Evolutionary conservation across 2,888 invertebrate genomes (phyloP).

Genomic region (Chesias legatella): DNA sequence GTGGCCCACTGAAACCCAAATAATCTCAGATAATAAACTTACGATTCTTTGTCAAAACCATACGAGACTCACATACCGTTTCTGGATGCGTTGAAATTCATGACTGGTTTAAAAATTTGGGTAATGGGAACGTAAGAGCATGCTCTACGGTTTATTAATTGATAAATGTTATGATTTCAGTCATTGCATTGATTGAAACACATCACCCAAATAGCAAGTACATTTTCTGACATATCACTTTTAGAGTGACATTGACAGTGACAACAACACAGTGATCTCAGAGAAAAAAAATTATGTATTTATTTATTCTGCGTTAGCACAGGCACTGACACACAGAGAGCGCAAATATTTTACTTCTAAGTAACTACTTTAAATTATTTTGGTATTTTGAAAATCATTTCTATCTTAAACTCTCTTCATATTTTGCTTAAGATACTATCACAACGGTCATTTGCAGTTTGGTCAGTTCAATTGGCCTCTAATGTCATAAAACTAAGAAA

Average conservation of each 20-base stretch:
- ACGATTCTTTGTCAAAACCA: not conserved
- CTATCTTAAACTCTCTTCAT: no score
- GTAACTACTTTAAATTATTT: no score
- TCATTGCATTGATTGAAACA: slow-evolving; percentile 47
- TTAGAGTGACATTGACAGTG: slow-evolving; percentile 5
- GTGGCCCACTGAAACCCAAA: slow-evolving; percentile 51
- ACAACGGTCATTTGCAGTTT: no score
- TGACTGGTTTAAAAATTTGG: slow-evolving; percentile 33
- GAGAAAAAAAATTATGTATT: no score
- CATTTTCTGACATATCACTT: slow-evolving; percentile 32
- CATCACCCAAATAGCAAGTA: slow-evolving; percentile 54
- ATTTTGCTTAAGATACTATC: no score
- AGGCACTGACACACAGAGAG: no score
- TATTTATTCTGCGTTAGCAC: no score
- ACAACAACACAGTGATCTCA: not conserved
- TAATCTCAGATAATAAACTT: slow-evolving; percentile 5
- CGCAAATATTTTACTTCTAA: no score
- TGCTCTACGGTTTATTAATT: slow-evolving; percentile 48
- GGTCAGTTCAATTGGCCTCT: no score
- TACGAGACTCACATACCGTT: slow-evolving; percentile 52
- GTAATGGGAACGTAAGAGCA: slow-evolving; percentile 43
- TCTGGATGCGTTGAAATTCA: slow-evolving; percentile 76
- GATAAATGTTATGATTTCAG: slow-evolving; percentile 40
- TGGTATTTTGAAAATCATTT: no score
- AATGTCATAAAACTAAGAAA: no score